phyloP scores from a whole-genome alignment of 2,888 invertebrate genomes.

The Hyposoter didymator region DNA sequence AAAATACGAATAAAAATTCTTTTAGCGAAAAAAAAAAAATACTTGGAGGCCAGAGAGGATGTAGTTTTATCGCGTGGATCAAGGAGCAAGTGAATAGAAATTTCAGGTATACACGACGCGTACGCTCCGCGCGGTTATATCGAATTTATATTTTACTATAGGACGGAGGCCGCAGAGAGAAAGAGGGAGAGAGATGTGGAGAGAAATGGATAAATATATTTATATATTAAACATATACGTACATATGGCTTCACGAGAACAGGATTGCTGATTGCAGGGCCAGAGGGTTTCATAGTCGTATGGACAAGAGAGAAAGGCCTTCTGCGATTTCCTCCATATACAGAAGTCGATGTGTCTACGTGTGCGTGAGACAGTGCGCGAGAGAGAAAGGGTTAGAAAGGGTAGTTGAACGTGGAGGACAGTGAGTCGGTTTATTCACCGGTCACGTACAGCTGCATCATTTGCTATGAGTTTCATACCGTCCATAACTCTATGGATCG shows the following conservation, averaged over 20 bases:
- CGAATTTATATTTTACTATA: conserved; percentile 55
- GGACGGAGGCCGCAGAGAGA: conserved; percentile 2
- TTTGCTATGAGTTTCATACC: conserved; percentile 84
- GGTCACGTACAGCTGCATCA: conserved; percentile 83
- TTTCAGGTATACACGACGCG: conserved; percentile 49
- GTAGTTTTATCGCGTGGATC: conserved; percentile 40
- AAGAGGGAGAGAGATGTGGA: conserved; percentile 8
- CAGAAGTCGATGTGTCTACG: background rate
- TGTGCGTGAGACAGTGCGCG: conserved; percentile 9
- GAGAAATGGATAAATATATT: conserved; percentile 25
- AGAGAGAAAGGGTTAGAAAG: background rate
- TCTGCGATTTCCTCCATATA: conserved; percentile 12
- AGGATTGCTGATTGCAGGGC: conserved; percentile 79
- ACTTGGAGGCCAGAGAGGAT: background rate
- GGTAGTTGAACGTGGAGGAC: conserved; percentile 59
- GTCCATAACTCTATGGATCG: conserved; percentile 81
- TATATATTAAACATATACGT: conserved; percentile 11
- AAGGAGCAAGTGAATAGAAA: conserved; percentile 39
- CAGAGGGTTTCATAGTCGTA: conserved; percentile 68
- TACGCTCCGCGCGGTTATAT: conserved; percentile 47
- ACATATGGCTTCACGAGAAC: conserved; percentile 11
- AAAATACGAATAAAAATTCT: background rate
- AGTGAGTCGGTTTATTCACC: conserved; percentile 75
- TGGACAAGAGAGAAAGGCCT: conserved; percentile 38
- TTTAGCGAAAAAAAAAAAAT: background rate